These are phyloP conservation scores for Indri indri DNA, from an alignment of 2,113 vertebrate genomes.

Conservation along the genomic window DNA sequence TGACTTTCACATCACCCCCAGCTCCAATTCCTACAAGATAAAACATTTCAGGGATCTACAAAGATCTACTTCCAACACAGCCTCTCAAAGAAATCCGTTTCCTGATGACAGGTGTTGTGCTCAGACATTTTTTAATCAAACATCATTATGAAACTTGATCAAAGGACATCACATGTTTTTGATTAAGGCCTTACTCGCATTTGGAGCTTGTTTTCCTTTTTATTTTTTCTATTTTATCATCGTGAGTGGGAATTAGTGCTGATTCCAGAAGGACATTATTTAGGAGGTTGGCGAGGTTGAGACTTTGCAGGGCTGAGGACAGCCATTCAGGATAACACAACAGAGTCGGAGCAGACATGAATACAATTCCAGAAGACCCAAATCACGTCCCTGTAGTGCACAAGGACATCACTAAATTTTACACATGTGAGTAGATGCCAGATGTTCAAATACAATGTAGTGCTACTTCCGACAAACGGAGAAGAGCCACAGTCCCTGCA, in stretches of 20 bases:
- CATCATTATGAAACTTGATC: too few relatives aligned
- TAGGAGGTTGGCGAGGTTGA: not conserved
- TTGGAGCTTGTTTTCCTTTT: too few relatives aligned
- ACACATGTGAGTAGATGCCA: not conserved
- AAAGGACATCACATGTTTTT: not conserved
- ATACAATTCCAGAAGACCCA: fast-evolving
- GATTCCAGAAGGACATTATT: not conserved
- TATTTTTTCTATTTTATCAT: not conserved
- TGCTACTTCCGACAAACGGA: fast-evolving
- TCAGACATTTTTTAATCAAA: too few relatives aligned
- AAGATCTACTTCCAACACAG: not conserved
- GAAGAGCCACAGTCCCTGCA: not conserved
- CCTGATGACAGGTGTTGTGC: fast-evolving
- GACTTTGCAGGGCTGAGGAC: not conserved
- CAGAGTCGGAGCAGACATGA: not conserved
- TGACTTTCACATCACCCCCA: not conserved
- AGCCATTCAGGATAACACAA: not conserved
- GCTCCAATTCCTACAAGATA: not conserved
- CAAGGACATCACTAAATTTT: not conserved
- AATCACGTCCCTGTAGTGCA: fast-evolving
- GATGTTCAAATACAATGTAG: fast-evolving
- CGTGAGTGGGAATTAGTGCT: not conserved
- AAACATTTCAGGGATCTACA: not conserved
- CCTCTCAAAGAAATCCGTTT: not conserved
- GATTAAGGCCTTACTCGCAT: not conserved